These are phyloP conservation scores for Holothuria leucospilota DNA, from an alignment of 53 echinoderm and acorn worm genomes.

Conservation along the genomic window DNA sequence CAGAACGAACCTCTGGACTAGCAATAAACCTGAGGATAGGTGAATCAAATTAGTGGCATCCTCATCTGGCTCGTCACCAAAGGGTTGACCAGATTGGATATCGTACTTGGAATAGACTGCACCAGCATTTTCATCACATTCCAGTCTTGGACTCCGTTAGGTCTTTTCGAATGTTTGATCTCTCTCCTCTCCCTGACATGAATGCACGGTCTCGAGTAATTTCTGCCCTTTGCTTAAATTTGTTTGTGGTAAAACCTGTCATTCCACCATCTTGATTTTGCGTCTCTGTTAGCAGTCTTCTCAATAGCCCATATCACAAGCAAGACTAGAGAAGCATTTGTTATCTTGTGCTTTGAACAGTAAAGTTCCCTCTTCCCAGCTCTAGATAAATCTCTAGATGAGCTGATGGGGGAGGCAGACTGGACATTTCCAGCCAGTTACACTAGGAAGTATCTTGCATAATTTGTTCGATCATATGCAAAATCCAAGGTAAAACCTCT, in stretches of 20 bases:
- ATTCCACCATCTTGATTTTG: conserved; percentile 77
- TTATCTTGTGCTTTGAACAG: conserved; percentile 10
- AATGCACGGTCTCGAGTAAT: conserved; percentile 58
- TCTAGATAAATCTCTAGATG: neutral
- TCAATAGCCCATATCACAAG: conserved; percentile 75
- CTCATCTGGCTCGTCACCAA: neutral
- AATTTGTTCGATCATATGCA: conserved; percentile 69
- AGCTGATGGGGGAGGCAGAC: neutral
- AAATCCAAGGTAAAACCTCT: conserved; percentile 69
- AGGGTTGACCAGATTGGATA: conserved; percentile 7
- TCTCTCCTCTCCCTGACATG: conserved; percentile 63
- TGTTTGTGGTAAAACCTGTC: conserved; percentile 65
- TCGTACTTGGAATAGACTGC: neutral
- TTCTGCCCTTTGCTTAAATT: conserved; percentile 59
- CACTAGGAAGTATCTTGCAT: conserved; percentile 65
- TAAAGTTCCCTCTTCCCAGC: conserved; percentile 16
- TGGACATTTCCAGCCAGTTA: conserved; percentile 72
- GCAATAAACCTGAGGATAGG: conserved; percentile 25
- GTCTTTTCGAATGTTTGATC: conserved; percentile 42
- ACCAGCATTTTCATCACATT: conserved; percentile 25
- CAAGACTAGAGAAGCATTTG: conserved; percentile 30
- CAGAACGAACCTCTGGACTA: neutral
- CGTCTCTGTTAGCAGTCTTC: conserved; percentile 73
- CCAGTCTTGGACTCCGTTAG: neutral
- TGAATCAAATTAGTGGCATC: conserved; percentile 21